Conservation (phyloP, 37 sponge, comb jelly and placozoan genomes). For the Chondrosia reniformis region DNA sequence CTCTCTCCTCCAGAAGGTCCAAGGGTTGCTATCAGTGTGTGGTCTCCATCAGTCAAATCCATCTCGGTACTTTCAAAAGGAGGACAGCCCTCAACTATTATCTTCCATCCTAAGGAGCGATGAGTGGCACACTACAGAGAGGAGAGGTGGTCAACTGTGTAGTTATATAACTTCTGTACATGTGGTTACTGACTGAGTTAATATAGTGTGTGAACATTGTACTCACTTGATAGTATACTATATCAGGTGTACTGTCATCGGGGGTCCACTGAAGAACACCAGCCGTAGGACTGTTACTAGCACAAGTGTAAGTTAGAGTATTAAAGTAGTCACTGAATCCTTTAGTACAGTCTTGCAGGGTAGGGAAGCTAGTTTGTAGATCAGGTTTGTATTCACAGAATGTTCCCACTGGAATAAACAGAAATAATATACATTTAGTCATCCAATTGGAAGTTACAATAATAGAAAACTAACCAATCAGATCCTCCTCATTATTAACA, state of each 20-base stretch:
- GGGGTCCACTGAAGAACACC: slow-evolving; percentile 54
- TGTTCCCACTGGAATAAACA: neutral
- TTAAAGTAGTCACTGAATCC: slow-evolving; percentile 10
- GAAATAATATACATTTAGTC: neutral
- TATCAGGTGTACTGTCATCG: slow-evolving; percentile 50
- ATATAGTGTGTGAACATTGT: neutral
- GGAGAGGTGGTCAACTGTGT: neutral
- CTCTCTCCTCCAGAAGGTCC: slow-evolving; percentile 46
- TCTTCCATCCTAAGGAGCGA: slow-evolving; percentile 53
- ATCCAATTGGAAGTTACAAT: slow-evolving; percentile 14
- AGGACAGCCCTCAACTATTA: neutral
- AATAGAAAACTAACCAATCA: neutral
- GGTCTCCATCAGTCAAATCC: too few species aligned
- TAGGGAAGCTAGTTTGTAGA: too few species aligned
- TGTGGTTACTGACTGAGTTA: neutral
- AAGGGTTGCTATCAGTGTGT: slow-evolving; percentile 32
- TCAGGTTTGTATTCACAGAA: neutral
- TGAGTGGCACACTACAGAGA: slow-evolving; percentile 57
- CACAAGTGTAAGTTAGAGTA: neutral
- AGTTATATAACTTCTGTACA: neutral
- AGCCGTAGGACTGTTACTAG: neutral
- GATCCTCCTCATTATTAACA: neutral
- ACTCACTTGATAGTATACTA: slow-evolving; percentile 53
- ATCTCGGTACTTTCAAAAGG: slow-evolving; percentile 2
- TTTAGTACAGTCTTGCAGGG: slow-evolving; percentile 7